These are phyloP conservation scores for Nycticorax nycticorax DNA, from an alignment of 2,113 vertebrate genomes.

Conservation along the genomic window DNA sequence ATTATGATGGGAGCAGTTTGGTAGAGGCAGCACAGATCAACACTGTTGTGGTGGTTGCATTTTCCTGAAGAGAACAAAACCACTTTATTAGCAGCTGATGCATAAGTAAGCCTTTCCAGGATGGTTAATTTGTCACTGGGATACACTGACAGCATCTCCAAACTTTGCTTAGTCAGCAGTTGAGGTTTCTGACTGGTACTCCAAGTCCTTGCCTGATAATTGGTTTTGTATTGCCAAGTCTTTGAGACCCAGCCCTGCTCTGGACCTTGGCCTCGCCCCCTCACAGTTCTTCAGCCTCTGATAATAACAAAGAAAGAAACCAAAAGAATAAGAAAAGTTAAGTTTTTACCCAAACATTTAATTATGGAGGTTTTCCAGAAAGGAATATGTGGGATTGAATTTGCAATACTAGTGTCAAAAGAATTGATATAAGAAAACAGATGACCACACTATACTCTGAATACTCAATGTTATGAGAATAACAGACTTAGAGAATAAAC, in stretches of 20 bases:
- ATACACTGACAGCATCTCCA: not conserved
- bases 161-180: not conserved
- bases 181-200: not conserved
- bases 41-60: not conserved
- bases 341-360: not conserved
- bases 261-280: not conserved
- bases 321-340: not conserved
- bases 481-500: not conserved
- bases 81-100: not conserved
- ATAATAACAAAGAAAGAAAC: not conserved
- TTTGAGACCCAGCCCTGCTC: not conserved
- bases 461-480: not conserved
- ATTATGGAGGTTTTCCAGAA: not conserved
- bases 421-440: not conserved
- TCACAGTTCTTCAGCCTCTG: not conserved
- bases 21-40: not conserved
- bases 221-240: not conserved
- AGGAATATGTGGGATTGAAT: not conserved
- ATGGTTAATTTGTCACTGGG: not conserved
- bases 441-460: not conserved
- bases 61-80: not conserved
- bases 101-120: not conserved
- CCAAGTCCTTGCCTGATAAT: not conserved
- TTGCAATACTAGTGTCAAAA: not conserved
- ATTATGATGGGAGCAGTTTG: not conserved